Evolutionary conservation across 2,888 invertebrate species (phyloP).

Genomic region (Lochmaea capreae): DNA sequence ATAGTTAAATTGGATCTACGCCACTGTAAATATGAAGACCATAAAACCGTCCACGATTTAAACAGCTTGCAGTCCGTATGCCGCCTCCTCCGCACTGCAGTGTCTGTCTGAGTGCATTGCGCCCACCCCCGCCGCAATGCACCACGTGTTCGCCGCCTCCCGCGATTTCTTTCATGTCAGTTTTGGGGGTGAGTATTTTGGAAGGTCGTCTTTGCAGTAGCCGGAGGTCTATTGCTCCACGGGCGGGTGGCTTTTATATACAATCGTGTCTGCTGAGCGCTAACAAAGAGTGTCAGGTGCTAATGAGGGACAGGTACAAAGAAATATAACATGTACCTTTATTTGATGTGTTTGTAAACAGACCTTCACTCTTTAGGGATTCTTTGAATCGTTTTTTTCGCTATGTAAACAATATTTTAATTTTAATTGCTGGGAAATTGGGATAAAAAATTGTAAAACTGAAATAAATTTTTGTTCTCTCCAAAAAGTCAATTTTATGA

Average conservation of each 20-base stretch:
- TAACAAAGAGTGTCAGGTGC: constrained; percentile 27
- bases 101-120: constrained; percentile 59
- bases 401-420: not conserved
- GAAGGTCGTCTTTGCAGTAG: constrained; percentile 10
- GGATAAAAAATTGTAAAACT: too few relatives aligned
- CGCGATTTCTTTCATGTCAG: constrained; percentile 25
- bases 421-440: too few relatives aligned
- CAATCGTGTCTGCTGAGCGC: not conserved
- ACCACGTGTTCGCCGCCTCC: constrained; percentile 52
- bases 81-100: constrained; percentile 50
- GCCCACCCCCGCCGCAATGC: constrained; percentile 67
- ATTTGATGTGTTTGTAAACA: not conserved
- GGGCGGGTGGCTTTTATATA: not conserved
- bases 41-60: constrained; percentile 48
- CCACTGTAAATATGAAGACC: constrained; percentile 29
- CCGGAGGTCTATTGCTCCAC: not conserved
- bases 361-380: not conserved
- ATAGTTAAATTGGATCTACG: not conserved
- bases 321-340: not conserved
- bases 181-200: constrained; percentile 8
- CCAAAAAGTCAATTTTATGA: too few relatives aligned
- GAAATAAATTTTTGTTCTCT: too few relatives aligned
- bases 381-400: not conserved
- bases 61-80: constrained; percentile 52
- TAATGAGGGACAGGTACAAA: constrained; percentile 29